Evolutionary conservation across 53 echinoderm and acorn worm genomes (phyloP).

Genomic region (Holothuria scabra): DNA sequence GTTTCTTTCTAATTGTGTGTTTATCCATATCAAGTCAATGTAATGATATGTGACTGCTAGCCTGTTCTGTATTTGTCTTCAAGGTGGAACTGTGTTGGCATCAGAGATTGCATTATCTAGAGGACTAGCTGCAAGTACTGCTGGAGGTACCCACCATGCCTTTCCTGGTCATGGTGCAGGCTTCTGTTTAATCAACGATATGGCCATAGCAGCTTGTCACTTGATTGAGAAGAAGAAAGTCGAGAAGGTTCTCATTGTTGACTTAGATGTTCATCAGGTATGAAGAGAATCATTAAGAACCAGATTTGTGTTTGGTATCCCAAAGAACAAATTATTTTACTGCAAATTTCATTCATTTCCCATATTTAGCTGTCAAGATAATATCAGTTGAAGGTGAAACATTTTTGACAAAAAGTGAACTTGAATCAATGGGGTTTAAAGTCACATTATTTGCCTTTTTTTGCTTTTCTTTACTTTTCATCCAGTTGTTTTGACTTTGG

Average conservation of each 20-base stretch:
- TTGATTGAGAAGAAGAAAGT: conserved; percentile 47
- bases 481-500: too few relatives aligned
- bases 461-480: too few relatives aligned
- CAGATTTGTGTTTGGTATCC: too few relatives aligned
- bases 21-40: too few relatives aligned
- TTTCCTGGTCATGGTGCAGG: conserved; percentile 70
- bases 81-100: conserved; percentile 72
- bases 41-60: neutral
- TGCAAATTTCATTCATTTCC: too few relatives aligned
- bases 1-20: neutral
- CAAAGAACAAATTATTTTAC: too few relatives aligned
- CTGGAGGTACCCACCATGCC: conserved; percentile 84
- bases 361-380: too few relatives aligned
- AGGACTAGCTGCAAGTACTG: conserved; percentile 72
- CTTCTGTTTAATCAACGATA: conserved; percentile 70
- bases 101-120: conserved; percentile 62
- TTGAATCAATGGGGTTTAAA: too few relatives aligned
- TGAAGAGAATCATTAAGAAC: too few relatives aligned
- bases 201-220: conserved; percentile 65
- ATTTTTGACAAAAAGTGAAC: too few relatives aligned
- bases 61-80: neutral
- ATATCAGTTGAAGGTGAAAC: too few relatives aligned
- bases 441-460: too few relatives aligned
- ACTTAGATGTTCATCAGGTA: conserved; percentile 89
- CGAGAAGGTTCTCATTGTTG: conserved; percentile 61